These are phyloP conservation scores for Rhagonycha fulva DNA, from an alignment of 2,888 invertebrate genomes.

Conservation along the genomic window DNA sequence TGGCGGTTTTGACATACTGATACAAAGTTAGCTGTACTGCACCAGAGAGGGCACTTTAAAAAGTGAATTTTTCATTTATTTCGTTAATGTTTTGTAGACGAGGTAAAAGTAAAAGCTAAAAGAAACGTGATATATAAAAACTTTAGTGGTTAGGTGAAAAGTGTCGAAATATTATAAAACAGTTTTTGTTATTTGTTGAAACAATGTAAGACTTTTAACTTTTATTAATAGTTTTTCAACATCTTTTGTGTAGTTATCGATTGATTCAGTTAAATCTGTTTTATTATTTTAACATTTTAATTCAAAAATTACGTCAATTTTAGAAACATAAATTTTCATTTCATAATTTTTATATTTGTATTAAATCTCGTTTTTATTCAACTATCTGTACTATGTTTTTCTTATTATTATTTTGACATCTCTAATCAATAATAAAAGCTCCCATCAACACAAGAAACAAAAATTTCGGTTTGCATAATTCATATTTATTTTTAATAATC, in stretches of 20 bases:
- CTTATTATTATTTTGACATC: not conserved
- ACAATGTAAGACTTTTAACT: not conserved
- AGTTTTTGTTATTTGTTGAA: not conserved
- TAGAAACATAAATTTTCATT: not conserved
- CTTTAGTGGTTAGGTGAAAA: not conserved
- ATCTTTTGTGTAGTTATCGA: not conserved
- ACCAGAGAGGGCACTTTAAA: not conserved
- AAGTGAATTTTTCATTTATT: not conserved
- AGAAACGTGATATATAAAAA: too few species aligned
- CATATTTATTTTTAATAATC: too few species aligned
- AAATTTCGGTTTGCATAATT: too few species aligned
- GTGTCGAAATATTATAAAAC: not conserved
- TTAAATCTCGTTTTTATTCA: not conserved
- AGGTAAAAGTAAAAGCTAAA: not conserved
- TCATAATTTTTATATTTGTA: not conserved
- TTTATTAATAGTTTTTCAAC: not conserved
- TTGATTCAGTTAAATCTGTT: not conserved
- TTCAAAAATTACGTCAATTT: not conserved
- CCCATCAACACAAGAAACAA: too few species aligned
- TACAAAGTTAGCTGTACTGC: not conserved
- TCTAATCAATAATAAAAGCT: too few species aligned
- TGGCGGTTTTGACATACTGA: not conserved
- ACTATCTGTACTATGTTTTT: not conserved
- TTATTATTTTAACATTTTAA: not conserved
- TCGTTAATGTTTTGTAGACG: not conserved